Evolutionary conservation across 2,888 invertebrate genomes (phyloP).

Genomic region (Caenorhabditis afra): DNA sequence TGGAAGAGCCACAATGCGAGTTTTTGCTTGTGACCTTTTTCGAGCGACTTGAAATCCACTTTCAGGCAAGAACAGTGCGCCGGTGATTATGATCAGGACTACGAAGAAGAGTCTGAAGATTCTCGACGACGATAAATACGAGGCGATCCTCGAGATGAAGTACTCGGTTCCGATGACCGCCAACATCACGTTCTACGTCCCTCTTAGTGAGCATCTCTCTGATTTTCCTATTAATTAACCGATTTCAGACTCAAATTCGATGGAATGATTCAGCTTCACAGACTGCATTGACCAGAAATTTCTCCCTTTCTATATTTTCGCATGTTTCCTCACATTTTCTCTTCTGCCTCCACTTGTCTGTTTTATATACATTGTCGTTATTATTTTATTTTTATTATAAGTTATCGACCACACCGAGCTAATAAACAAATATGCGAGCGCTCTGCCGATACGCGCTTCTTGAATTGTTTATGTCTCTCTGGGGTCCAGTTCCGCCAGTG

Average conservation of each 20-base stretch:
- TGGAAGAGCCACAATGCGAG: no score
- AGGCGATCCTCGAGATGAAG: constrained; percentile 11
- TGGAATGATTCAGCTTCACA: background rate
- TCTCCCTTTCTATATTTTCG: background rate
- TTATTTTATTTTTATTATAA: constrained; percentile 2
- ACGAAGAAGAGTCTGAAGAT: background rate
- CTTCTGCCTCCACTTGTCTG: background rate
- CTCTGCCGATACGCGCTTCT: background rate
- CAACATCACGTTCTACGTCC: constrained; percentile 13
- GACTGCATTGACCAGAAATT: background rate
- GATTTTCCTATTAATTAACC: no score
- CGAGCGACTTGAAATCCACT: no score
- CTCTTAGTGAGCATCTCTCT: constrained; percentile 19
- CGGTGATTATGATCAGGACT: background rate
- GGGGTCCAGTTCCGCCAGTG: constrained; percentile 19
- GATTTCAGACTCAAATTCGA: background rate
- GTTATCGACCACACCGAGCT: background rate
- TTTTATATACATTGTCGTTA: background rate
- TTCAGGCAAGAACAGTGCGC: background rate
- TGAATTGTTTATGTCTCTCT: constrained; percentile 1
- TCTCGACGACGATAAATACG: background rate
- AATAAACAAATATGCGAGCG: constrained; percentile 10
- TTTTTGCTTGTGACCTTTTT: no score
- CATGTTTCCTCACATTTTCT: background rate
- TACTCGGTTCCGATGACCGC: constrained; percentile 15